Evolutionary conservation across 2,113 vertebrate genomes (phyloP).

Genomic region (Petrocephalus zakoni): DNA sequence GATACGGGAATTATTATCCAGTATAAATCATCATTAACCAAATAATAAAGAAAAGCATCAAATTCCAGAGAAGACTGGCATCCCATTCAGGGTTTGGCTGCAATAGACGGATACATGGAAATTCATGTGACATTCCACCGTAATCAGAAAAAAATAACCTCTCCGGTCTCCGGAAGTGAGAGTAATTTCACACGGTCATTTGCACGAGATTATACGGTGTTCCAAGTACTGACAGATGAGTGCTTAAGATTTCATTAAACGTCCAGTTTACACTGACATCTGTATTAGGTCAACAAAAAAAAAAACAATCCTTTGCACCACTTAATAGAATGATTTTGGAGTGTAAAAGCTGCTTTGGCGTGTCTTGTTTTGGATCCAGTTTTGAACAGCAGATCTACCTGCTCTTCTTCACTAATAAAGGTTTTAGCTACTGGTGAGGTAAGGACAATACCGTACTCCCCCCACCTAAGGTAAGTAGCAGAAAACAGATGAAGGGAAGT

Average conservation of each 20-base stretch:
- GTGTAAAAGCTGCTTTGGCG: neutral
- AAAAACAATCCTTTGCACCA: neutral
- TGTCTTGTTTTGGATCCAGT: neutral
- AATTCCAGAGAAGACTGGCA: neutral
- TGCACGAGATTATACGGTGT: neutral
- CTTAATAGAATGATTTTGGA: neutral
- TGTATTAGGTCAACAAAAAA: neutral
- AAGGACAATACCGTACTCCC: neutral
- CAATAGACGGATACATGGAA: neutral
- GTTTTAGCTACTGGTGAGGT: neutral
- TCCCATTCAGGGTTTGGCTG: neutral
- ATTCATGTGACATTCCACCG: neutral
- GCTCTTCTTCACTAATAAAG: neutral
- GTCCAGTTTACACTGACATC: neutral
- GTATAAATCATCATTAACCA: neutral
- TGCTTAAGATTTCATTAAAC: neutral
- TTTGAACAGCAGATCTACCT: neutral
- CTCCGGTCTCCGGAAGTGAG: neutral
- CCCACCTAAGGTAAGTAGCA: neutral
- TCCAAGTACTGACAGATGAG: neutral
- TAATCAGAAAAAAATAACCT: neutral
- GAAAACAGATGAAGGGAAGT: neutral
- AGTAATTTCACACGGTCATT: neutral
- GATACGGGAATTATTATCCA: neutral
- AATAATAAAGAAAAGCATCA: neutral